These are phyloP conservation scores for Poeciliopsis presidionis DNA, from an alignment of 2,797 vertebrate species.

Conservation along the genomic window DNA sequence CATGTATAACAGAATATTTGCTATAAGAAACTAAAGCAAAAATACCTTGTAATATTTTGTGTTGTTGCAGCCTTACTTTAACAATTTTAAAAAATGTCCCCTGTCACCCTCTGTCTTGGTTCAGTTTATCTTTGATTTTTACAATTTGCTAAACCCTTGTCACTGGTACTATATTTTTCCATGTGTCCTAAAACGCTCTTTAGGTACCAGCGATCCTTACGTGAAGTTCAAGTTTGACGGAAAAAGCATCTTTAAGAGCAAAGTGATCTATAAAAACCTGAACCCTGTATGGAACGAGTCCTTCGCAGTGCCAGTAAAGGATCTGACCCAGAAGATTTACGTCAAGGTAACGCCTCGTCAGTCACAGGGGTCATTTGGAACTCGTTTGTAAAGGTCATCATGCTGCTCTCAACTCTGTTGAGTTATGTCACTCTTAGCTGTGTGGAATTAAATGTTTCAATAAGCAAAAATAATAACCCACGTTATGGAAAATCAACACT, in stretches of 20 bases:
- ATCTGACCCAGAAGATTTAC: conserved; percentile 88
- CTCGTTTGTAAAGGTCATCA: background rate
- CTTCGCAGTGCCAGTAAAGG: conserved; percentile 89
- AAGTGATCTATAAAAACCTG: conserved; percentile 92
- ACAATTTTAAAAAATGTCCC: background rate
- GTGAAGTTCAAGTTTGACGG: conserved; percentile 95
- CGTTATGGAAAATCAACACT: background rate
- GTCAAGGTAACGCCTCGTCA: conserved; percentile 83
- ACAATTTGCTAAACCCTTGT: background rate
- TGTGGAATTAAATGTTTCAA: conserved; percentile 6
- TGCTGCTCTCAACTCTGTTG: background rate
- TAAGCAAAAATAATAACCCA: background rate
- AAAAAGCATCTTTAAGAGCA: conserved; percentile 96
- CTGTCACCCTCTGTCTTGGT: no score
- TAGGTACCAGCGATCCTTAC: conserved; percentile 96
- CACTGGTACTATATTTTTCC: background rate
- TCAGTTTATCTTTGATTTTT: background rate
- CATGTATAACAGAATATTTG: no score
- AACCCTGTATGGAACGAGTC: conserved; percentile 94
- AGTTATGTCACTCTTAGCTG: background rate
- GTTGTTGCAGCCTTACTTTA: background rate
- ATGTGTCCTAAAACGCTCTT: background rate
- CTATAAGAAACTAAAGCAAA: no score
- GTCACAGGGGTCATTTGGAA: background rate
- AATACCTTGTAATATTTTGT: no score